Evolutionary conservation across 2,888 invertebrate species (phyloP), one percentile per base, ranked within the genome.

Genomic region (Lissonota sp.): DNA sequence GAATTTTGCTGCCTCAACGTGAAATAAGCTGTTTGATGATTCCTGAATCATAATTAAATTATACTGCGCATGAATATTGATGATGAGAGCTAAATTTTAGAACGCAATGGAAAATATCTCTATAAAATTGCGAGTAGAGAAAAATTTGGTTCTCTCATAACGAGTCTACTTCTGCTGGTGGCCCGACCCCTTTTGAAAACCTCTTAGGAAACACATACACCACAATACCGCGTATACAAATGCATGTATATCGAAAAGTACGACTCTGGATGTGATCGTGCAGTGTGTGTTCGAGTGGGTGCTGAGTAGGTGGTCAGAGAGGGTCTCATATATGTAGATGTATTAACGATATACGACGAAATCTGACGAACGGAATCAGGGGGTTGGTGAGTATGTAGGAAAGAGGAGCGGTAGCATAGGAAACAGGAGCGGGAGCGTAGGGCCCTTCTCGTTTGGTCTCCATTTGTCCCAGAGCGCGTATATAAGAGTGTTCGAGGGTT

Each of bases 401-500:
- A 44, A 58, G 40, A 42, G 74, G 70, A 58, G 72, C 80, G 63
- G 44, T n/a, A n/a, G 69, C 10, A 40, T 44, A 58, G 12, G 14
- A n/a, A 44, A 58, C 46, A 42, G 74, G 70, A 58, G 72, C 80
- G 63, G 44, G 70, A 66, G 69, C 77, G 73, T 78, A 79, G 84
- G 80, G 71, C 81, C 40, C 57, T 66, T 14, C 88, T 88, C 88
- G 87, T 88, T 88, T 88, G 86, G 87, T 82, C 83, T 86, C 88
- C 84, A 88, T 87, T 88, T 87, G 88, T 88, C 84, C 85, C 83
- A 26, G 26, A 26, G 26, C 83, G 83, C 69, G 26, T 26, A 26
- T 26, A 26, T 26, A 73, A 83, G 87, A 87, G 84, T 66, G 73
- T 87, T 87, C 84, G 86, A 87, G 87, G 85, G 86, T 76, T 26